Evolutionary conservation across 2,113 vertebrate species (phyloP), one percentile per base, ranked within the genome.

Genomic region (Sinocyclocheilus grahami): DNA sequence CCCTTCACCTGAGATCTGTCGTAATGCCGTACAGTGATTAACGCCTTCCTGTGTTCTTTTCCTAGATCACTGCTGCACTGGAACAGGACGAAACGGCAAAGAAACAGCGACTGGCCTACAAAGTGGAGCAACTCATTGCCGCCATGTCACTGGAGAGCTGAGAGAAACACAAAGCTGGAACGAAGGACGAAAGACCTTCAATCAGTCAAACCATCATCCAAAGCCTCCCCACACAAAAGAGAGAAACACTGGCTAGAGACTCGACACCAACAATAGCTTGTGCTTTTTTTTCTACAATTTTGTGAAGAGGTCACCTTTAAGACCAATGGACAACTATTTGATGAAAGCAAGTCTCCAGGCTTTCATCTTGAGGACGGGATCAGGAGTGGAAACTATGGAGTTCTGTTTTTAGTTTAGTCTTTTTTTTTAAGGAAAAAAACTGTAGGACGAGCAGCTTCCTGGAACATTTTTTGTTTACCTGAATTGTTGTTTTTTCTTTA

Each of bases 61-160:
- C 13, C n/a, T 93, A 99, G 98, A 98, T 99, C 92, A 97, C 96
- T 0, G 94, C 96, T 5, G 97, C 97, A 0, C 89, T 99, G 90
- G 97, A 99, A 89, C 97, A 97, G 89, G 98, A 99, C 0, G 98
- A 99, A 20, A 97, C 99, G 90, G 98, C 97, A 0, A 95, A 95
- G 86, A 96, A 97, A 90, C 98, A 99, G 93, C 94, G 96, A 37
- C 92, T 99, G 92, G 95, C 97, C 0, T 98, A 97, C 94, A 99
- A 99, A 93, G 97, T 99, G 91, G 97, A 99, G 86, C 97, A 99
- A 89, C 96, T 99, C 63, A 98, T 99, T 33, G 92, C 92, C 18
- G 97, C 97, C 91, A 99, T 99, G 98, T 97, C 97, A 85, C 91
- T 97, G 0, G 98, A 99, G 94, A 99, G 97, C 96, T 99, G 97